Base-by-base conservation (phyloP, 2,888 invertebrate genomes). In the Pachycephus smyrnensis region DNA sequence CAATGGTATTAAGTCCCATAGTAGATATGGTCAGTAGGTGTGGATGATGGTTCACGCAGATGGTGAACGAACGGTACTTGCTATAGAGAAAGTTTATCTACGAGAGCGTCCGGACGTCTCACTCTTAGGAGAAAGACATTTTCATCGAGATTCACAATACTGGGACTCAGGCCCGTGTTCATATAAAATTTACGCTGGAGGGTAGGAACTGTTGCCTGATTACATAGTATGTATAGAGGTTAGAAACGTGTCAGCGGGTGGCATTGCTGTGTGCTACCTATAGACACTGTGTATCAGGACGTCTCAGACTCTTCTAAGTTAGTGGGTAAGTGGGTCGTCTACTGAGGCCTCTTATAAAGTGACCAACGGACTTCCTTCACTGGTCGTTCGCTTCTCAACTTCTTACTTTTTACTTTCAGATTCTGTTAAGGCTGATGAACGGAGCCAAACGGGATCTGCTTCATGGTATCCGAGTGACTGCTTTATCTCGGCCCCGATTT, bases 271-370 rank as follows among this genome's bases (percentile, higher is more conserved):
- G 6, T 55, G 2, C 55, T 23, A 55, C 23, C 55, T 55, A 55
- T 55, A 55, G 23, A 9, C 9, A 55, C 55, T 2, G 2, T 1
- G 23, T 55, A 23, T 40, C 55, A 55, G 55, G 55, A 55, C 9
- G 23, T 23, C 23, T 55, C 55, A 69, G 75, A 80, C 71, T 78
- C 68, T 40, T 73, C 32, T 73, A 68, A 84, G 90, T 91, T 91
- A 90, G 90, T 90, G 89, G 91, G 91, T 90, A 90, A 91, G 90
- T 91, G 84, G 90, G 89, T 86, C 90, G 83, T 82, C 77, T 85
- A 87, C 86, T 86, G 84, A 31, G 32, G 71, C 33, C 71, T 71
- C 71, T 6, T 71, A 33, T 32, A 30, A 31, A 31, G 31, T 23
- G 32, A 33, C 71, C 33, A 33, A 31, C 31, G 32, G 32, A 71